Evolutionary conservation across 2,888 invertebrate genomes (phyloP), one percentile per base, ranked within the genome.

Genomic region (Drosophila phalerata): DNA sequence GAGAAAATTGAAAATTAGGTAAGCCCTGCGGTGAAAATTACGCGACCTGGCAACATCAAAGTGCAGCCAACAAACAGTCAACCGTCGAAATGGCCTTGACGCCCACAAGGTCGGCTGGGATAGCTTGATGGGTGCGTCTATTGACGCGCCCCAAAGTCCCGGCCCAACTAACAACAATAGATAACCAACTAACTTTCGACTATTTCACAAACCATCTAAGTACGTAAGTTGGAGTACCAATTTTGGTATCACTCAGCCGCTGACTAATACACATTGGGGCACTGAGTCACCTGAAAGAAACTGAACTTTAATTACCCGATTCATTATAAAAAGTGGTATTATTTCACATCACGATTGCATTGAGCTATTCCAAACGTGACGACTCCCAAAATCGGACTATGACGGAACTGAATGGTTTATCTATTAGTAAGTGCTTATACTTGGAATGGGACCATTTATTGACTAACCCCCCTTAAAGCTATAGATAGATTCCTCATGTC

Each of bases 1-100:
- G 71, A 61, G 74, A 76, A 76, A 76, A 76, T 76, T 76, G 79
- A 76, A 76, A 78, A 76, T 76, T 76, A 69, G 74, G 64, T 78
- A 76, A 76, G 79, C 57, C 79, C 64, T 78, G 74, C 53, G 79
- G 75, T 68, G 60, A 73, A 73, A 78, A 75, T 75, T 53, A 78
- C 79, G 49, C 74, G 79, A 64, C 75, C 79, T 78, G 57, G 79
- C 69, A 76, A 76, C 75, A 76, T 76, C 79, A 78, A 76, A 76
- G 69, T 78, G 75, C 79, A 78, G 69, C 60, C 58, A 62, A 32
- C 61, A 53, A 62, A 25, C 65, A 60, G 30, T 42, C 42, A 30
- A 28, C 5, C 5, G 28, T 28, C 28, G 28, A 28, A 28, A 45
- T 5, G 57, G 57, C 57, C 57, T 57, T 57, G 57, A 64, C 75